These are phyloP conservation scores for Cebidichthys violaceus DNA, from an alignment of 2,113 vertebrate genomes.

Conservation along the genomic window DNA sequence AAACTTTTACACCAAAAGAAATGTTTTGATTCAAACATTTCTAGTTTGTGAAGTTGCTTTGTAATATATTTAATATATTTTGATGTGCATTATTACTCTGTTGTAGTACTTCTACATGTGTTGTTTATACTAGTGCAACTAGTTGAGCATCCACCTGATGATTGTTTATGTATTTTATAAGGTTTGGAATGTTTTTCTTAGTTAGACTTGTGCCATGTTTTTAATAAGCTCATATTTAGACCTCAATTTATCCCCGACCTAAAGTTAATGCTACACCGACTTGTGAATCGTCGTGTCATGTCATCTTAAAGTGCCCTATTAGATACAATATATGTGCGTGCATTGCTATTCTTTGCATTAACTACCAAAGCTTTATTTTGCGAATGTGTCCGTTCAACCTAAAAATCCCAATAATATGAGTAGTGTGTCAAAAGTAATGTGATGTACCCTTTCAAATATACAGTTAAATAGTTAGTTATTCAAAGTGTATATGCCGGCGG, in stretches of 20 bases:
- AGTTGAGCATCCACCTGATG: constrained; percentile 84
- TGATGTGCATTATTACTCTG: constrained; percentile 83
- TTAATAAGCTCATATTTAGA: constrained; percentile 70
- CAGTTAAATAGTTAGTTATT: neutral
- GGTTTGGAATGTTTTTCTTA: constrained; percentile 72
- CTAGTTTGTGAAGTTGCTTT: constrained; percentile 87
- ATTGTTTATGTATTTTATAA: constrained; percentile 80
- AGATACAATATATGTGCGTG: constrained; percentile 11
- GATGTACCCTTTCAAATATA: neutral
- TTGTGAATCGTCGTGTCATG: constrained; percentile 10
- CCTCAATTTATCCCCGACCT: constrained; percentile 18
- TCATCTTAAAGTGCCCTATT: constrained; percentile 54
- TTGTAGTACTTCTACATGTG: constrained; percentile 84
- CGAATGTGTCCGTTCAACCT: constrained; percentile 55
- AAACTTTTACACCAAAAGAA: constrained; percentile 39
- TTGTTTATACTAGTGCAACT: constrained; percentile 90
- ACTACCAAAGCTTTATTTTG: constrained; percentile 63
- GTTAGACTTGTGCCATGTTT: constrained; percentile 71
- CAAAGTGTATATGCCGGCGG: neutral
- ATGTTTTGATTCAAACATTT: constrained; percentile 66
- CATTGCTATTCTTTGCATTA: constrained; percentile 50
- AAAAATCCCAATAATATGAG: constrained; percentile 9
- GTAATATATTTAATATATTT: constrained; percentile 84
- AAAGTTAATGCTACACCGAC: constrained; percentile 20
- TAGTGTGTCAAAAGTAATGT: neutral